Conservation (phyloP, 2,113 vertebrate genomes). For the Pao palembangensis region DNA sequence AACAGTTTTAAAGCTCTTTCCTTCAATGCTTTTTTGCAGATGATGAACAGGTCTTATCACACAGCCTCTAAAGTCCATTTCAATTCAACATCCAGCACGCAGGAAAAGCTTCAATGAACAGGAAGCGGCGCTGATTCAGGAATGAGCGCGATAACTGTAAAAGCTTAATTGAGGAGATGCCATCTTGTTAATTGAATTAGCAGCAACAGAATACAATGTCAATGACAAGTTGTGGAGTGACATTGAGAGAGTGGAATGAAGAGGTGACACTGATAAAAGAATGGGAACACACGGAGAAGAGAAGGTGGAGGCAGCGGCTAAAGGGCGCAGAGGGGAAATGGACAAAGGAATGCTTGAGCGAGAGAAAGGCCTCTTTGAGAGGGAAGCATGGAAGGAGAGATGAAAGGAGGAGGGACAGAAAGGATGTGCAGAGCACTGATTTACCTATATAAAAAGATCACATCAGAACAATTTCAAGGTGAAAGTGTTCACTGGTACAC, state of each 20-base stretch:
- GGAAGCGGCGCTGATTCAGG: conserved; percentile 41
- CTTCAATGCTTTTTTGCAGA: conserved; percentile 21
- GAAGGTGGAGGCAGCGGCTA: conserved; percentile 12
- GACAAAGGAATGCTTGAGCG: conserved; percentile 26
- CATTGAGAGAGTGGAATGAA: conserved; percentile 32
- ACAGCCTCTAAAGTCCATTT: conserved; percentile 58
- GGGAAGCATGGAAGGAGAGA: conserved; percentile 5
- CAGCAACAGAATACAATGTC: conserved; percentile 31
- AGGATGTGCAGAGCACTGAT: conserved; percentile 5
- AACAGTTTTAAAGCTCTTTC: conserved; percentile 5
- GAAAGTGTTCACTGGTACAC: not conserved
- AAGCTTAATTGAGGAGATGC: conserved; percentile 71
- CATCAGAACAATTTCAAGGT: conserved; percentile 33
- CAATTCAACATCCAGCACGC: conserved; percentile 58
- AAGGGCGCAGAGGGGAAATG: conserved; percentile 32
- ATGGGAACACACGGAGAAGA: conserved; percentile 19
- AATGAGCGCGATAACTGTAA: conserved; percentile 65
- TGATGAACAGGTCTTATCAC: conserved; percentile 68
- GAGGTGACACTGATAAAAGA: conserved; percentile 37
- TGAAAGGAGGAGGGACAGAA: not conserved
- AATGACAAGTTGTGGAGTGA: conserved; percentile 52
- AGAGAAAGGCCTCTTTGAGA: conserved; percentile 29
- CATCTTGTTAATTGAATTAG: conserved; percentile 78
- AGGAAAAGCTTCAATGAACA: conserved; percentile 49
- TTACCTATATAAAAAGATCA: conserved; percentile 14